Evolutionary conservation across 2,888 invertebrate genomes (phyloP).

Genomic region (Rhingia campestris): DNA sequence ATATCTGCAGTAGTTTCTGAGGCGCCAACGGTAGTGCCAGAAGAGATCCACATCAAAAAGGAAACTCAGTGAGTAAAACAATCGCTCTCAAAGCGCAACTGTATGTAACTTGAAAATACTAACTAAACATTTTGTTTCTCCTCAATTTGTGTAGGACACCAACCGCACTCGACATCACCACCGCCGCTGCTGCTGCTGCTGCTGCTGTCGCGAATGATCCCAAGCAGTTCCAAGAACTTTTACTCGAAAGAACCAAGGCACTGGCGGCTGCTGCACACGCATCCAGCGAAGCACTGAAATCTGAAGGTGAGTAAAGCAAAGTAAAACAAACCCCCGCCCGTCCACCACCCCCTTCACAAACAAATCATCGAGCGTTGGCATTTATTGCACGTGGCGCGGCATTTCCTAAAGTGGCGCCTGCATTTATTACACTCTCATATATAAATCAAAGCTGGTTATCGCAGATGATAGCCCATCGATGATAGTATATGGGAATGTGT

Average conservation of each 20-base stretch:
- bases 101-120: slow-evolving; percentile 19
- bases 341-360: slow-evolving; percentile 42
- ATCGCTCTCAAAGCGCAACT: slow-evolving; percentile 58
- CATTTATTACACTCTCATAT: slow-evolving; percentile 70
- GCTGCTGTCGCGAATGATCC: slow-evolving; percentile 84
- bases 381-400: slow-evolving; percentile 73
- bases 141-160: slow-evolving; percentile 25
- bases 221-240: slow-evolving; percentile 88
- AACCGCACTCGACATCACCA: slow-evolving; percentile 86
- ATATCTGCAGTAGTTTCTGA: slow-evolving; percentile 6
- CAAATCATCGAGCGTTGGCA: slow-evolving; percentile 24
- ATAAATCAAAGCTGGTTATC: slow-evolving; percentile 66
- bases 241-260: slow-evolving; percentile 90
- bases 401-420: slow-evolving; percentile 76
- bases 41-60: slow-evolving; percentile 81
- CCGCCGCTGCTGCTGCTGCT: slow-evolving; percentile 88
- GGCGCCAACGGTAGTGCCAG: slow-evolving; percentile 65
- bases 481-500: slow-evolving; percentile 38
- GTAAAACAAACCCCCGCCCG: slow-evolving; percentile 16
- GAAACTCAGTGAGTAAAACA: slow-evolving; percentile 81
- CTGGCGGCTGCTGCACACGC: slow-evolving; percentile 82
- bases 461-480: slow-evolving; percentile 42
- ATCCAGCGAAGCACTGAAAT: slow-evolving; percentile 83
- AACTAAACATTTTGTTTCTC: slow-evolving; percentile 35
- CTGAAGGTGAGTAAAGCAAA: slow-evolving; percentile 80